Conservation (phyloP, 2,797 vertebrate genomes). For the Limosa lapponica region DNA sequence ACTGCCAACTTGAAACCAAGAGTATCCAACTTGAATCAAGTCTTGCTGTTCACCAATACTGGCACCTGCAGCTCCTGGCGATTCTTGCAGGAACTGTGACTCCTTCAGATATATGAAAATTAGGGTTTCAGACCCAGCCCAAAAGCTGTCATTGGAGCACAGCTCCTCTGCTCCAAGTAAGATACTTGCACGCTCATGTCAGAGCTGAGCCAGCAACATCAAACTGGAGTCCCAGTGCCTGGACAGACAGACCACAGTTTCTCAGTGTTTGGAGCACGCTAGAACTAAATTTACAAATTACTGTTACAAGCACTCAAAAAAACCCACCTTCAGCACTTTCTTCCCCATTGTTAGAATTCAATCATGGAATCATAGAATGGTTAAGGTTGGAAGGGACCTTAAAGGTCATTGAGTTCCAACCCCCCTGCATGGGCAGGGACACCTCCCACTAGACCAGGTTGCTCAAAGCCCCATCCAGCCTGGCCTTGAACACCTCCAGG, state of each 20-base stretch:
- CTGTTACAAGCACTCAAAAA: neutral
- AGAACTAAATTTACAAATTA: neutral
- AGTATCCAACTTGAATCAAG: neutral
- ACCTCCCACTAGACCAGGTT: too few species aligned
- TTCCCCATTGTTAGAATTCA: neutral
- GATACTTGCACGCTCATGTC: fast-evolving
- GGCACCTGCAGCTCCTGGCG: neutral
- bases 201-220: neutral
- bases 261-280: neutral
- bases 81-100: neutral
- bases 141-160: neutral
- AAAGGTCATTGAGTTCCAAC: too few species aligned
- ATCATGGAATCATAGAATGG: too few species aligned
- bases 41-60: neutral
- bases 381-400: too few species aligned
- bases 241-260: neutral
- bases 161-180: neutral
- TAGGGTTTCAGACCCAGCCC: neutral
- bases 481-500: too few species aligned
- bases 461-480: too few species aligned
- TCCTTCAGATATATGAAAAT: neutral
- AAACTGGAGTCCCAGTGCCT: neutral
- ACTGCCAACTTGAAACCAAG: neutral
- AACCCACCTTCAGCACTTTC: neutral
- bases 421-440: too few species aligned